A percentile compares a stretch with the other conserved stretches of the same genome.
phyloP scores from a whole-genome alignment of 2,113 vertebrate genomes.

The Amblyopsis rosae region DNA sequence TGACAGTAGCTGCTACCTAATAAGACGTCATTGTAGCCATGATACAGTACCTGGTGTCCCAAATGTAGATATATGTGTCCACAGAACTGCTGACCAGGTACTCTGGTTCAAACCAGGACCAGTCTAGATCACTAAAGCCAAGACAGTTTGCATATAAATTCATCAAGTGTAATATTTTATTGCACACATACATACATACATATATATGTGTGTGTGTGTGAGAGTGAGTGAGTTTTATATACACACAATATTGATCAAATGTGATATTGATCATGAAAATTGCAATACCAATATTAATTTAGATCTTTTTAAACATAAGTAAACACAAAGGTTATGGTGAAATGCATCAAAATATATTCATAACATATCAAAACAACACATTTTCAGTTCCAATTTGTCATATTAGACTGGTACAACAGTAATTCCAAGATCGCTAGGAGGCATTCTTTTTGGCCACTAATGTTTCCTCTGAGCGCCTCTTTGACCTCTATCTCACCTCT shows the following conservation, averaged over 20 bases:
- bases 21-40: neutral
- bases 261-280: too few species aligned
- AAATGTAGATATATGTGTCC: slow-evolving; percentile 98
- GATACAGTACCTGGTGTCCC: slow-evolving; percentile 92
- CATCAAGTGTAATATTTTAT: neutral
- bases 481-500: too few species aligned
- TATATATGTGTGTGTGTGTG: too few species aligned
- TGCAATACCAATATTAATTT: neutral
- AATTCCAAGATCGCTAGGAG: too few species aligned
- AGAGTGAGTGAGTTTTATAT: too few species aligned
- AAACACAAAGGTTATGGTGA: too few species aligned
- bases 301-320: neutral
- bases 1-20: neutral
- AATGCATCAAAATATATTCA: too few species aligned
- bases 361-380: too few species aligned
- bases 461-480: neutral
- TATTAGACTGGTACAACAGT: too few species aligned
- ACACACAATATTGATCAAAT: too few species aligned
- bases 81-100: slow-evolving; percentile 95
- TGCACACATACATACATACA: neutral
- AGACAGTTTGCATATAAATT: neutral
- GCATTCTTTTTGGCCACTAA: too few species aligned
- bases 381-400: too few species aligned
- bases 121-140: slow-evolving; percentile 89
- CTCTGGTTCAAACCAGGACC: slow-evolving; percentile 95